Evolutionary conservation across 1,140 invertebrate species (phyloP).

Genomic region (Eumeta japonica): DNA sequence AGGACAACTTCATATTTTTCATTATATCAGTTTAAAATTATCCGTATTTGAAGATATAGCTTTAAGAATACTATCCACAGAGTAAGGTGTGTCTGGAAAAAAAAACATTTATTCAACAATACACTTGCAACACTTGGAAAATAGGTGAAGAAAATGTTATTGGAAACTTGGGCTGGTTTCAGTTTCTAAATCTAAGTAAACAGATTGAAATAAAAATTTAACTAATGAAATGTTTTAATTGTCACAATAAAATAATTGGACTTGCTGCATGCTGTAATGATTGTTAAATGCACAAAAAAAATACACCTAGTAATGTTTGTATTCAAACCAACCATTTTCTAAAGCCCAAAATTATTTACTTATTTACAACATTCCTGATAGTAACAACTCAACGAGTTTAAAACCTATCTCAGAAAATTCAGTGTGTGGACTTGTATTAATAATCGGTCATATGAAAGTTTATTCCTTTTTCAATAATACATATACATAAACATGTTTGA

Average conservation of each 20-base stretch:
- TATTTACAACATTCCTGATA: too few relatives aligned
- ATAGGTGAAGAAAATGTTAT: not conserved
- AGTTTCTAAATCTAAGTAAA: not conserved
- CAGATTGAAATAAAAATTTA: not conserved
- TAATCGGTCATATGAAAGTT: too few relatives aligned
- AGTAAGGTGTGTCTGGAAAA: slow-evolving; percentile 37
- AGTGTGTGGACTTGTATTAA: not conserved
- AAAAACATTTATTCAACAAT: slow-evolving; percentile 9
- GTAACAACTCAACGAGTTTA: not conserved
- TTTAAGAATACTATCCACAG: slow-evolving; percentile 30
- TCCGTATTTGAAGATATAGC: slow-evolving; percentile 26
- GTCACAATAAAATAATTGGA: not conserved
- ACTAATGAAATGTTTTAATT: not conserved
- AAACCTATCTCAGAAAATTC: not conserved
- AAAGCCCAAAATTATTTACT: too few relatives aligned
- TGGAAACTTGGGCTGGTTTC: not conserved
- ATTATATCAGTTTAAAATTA: slow-evolving; percentile 24
- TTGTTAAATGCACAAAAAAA: too few relatives aligned
- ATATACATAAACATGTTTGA: not conserved
- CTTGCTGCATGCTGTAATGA: not conserved
- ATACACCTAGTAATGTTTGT: not conserved
- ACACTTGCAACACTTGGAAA: not conserved
- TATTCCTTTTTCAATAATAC: not conserved
- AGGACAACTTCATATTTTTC: too few relatives aligned
- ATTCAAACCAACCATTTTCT: not conserved